A percentile compares a stretch with the other conserved stretches of the same genome.
Evolutionary conservation across 1,140 invertebrate genomes (phyloP).

Genomic region (Globodera rostochiensis): DNA sequence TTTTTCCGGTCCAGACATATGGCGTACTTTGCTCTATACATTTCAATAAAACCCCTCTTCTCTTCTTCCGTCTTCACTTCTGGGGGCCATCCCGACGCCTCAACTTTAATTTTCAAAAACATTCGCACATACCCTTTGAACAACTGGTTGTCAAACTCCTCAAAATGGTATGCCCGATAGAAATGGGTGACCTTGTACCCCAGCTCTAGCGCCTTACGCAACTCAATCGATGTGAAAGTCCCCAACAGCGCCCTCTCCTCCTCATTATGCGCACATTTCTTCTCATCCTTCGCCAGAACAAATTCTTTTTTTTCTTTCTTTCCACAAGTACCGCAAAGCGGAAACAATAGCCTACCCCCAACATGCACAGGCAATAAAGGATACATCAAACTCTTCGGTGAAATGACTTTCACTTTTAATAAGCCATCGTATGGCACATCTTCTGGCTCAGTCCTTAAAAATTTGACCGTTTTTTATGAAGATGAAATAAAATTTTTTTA

Average conservation of each 20-base stretch:
- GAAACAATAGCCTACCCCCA: not conserved
- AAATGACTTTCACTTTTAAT: not conserved
- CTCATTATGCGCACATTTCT: not conserved
- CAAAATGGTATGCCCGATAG: not conserved
- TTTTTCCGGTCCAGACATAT: not conserved
- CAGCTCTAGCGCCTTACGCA: not conserved
- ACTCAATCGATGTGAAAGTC: not conserved
- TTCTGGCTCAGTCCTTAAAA: not conserved
- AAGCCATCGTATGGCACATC: not conserved
- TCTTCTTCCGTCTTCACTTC: not conserved
- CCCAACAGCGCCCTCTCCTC: not conserved
- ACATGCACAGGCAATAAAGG: not conserved
- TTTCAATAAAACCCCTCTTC: not conserved
- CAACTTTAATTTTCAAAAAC: not conserved
- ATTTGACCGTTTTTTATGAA: no score
- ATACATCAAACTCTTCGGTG: not conserved
- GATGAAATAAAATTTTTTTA: no score
- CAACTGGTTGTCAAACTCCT: not conserved
- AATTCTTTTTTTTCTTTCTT: no score
- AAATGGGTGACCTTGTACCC: not conserved
- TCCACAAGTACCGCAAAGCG: not conserved
- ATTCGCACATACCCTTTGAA: not conserved
- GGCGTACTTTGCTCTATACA: not conserved
- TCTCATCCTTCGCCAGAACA: not conserved
- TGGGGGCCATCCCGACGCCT: not conserved